These are phyloP conservation scores for Craniophora ligustri DNA, from an alignment of 2,888 invertebrate genomes.

Conservation along the genomic window DNA sequence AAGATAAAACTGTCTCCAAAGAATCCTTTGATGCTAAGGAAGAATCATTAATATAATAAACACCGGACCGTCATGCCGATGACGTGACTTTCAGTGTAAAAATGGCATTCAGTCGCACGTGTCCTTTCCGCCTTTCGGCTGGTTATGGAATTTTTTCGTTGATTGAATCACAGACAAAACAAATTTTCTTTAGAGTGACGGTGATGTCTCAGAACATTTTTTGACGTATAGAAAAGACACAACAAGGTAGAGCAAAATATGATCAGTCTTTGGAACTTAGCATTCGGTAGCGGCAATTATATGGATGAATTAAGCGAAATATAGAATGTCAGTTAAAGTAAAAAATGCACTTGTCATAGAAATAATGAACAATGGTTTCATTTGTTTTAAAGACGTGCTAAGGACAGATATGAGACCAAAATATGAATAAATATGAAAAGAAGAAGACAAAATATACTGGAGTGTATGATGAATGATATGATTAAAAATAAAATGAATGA, in stretches of 20 bases:
- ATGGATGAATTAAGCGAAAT: too few species aligned
- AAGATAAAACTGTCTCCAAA: constrained; percentile 83
- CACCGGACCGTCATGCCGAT: constrained; percentile 71
- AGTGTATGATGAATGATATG: too few species aligned
- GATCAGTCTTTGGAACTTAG: too few species aligned
- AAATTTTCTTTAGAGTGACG: constrained; percentile 35
- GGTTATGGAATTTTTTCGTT: constrained; percentile 33
- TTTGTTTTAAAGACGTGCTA: too few species aligned
- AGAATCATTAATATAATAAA: constrained; percentile 84
- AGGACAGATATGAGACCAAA: too few species aligned
- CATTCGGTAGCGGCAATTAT: too few species aligned
- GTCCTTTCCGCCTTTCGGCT: constrained; percentile 52
- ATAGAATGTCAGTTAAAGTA: too few species aligned
- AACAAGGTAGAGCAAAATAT: not conserved
- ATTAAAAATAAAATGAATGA: too few species aligned
- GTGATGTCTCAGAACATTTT: constrained; percentile 23
- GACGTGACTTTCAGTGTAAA: constrained; percentile 66
- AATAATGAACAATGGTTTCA: too few species aligned
- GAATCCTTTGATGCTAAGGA: constrained; percentile 76
- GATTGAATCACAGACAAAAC: constrained; percentile 42
- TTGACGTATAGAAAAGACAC: not conserved
- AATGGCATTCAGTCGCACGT: constrained; percentile 68
- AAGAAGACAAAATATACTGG: too few species aligned
- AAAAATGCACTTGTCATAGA: too few species aligned
- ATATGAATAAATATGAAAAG: too few species aligned